phyloP scores from a whole-genome alignment of 2,888 invertebrate species.

The Apomyelois bistriatella region DNA sequence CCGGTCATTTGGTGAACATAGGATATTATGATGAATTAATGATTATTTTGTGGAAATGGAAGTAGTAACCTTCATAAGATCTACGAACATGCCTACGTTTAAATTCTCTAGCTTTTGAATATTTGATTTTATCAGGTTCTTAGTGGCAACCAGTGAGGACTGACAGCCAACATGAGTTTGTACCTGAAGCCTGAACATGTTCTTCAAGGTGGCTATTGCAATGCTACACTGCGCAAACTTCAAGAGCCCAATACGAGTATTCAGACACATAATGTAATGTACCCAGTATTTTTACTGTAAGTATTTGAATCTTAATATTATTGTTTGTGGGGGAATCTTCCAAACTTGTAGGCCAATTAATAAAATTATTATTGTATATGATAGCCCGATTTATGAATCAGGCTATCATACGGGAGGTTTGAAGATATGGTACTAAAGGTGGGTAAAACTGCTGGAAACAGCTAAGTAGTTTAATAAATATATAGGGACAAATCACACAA shows the following conservation, averaged over 20 bases:
- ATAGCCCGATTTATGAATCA: too few species aligned
- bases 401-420: too few species aligned
- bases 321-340: too few species aligned
- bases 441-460: too few species aligned
- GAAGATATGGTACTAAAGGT: too few species aligned
- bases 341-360: too few species aligned
- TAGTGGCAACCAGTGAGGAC: too few species aligned
- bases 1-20: neutral
- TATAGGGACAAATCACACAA: too few species aligned
- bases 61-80: neutral
- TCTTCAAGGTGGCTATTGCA: conserved; percentile 91
- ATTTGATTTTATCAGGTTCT: neutral
- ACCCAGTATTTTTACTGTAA: conserved; percentile 91
- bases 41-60: neutral
- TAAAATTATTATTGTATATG: too few species aligned
- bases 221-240: conserved; percentile 89
- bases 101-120: neutral
- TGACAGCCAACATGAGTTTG: conserved; percentile 29
- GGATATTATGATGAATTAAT: too few species aligned
- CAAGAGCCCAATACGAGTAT: conserved; percentile 88
- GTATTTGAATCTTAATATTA: conserved; percentile 43
- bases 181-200: conserved; percentile 79
- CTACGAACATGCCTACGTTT: neutral
- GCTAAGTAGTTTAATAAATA: too few species aligned
- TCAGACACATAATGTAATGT: conserved; percentile 90